phyloP scores from a whole-genome alignment of 2,113 vertebrate species.

The Nannobrachium achirus region DNA sequence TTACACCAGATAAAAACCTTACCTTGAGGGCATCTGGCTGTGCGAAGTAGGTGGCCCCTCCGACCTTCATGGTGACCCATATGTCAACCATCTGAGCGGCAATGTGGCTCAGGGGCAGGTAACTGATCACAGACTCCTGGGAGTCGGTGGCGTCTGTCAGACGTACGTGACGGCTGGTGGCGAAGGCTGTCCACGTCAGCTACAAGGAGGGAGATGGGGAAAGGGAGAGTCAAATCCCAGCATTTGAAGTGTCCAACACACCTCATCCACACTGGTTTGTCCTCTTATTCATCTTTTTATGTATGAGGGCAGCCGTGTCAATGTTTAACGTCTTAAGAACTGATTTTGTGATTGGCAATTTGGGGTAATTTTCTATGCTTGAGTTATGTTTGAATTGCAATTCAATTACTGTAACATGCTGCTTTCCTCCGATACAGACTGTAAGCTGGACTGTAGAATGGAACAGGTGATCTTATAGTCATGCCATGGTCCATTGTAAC shows the following conservation, averaged over 20 bases:
- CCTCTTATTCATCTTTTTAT: too few relatives aligned
- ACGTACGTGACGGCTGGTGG: constrained; percentile 39
- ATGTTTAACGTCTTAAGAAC: background rate
- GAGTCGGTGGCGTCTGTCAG: constrained; percentile 39
- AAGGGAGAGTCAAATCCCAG: background rate
- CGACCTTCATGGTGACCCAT: constrained; percentile 85
- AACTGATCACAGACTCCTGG: constrained; percentile 90
- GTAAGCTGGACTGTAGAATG: background rate
- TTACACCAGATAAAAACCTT: constrained; percentile 38
- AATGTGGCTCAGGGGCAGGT: constrained; percentile 94
- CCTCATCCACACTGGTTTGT: too few relatives aligned
- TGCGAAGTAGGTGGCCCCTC: constrained; percentile 85
- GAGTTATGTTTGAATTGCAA: background rate
- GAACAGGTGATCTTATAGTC: background rate
- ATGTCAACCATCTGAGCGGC: constrained; percentile 92
- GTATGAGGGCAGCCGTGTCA: background rate
- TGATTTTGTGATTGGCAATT: too few relatives aligned
- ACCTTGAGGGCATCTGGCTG: constrained; percentile 93
- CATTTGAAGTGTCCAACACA: too few relatives aligned
- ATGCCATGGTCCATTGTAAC: constrained; percentile 31
- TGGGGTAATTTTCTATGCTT: background rate
- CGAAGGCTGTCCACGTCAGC: constrained; percentile 86
- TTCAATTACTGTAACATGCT: background rate
- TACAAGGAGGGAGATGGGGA: constrained; percentile 48
- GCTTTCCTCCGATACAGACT: background rate